Percentiles rank a stretch among this genome's conserved stretches.
Conservation (phyloP, 2,797 vertebrate genomes). For the Podarcis siculus region DNA sequence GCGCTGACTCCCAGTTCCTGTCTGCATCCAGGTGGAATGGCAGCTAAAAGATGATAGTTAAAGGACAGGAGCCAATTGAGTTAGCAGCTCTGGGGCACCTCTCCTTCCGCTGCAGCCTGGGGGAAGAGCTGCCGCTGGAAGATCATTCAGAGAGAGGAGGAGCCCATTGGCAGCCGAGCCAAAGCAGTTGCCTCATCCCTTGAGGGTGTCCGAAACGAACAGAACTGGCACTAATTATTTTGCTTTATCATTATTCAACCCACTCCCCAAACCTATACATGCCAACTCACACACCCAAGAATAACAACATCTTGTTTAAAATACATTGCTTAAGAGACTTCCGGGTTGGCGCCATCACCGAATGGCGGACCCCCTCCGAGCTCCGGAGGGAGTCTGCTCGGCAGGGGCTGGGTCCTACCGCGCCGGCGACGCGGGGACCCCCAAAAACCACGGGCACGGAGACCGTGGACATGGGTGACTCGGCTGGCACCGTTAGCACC, state of each 20-base stretch:
- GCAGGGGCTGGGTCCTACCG: no score
- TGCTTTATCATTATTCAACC: slow-evolving; percentile 18
- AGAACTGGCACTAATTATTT: not conserved
- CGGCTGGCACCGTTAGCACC: no score
- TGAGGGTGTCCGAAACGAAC: not conserved
- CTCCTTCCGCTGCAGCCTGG: not conserved
- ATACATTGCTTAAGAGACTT: not conserved
- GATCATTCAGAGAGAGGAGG: not conserved
- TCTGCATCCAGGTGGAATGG: no score
- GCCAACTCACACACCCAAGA: not conserved
- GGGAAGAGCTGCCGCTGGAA: not conserved
- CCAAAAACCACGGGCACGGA: no score
- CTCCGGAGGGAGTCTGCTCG: no score
- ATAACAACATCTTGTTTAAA: not conserved
- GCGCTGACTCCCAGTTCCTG: no score
- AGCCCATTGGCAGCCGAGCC: not conserved
- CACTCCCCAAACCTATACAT: not conserved
- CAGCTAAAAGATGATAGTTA: no score
- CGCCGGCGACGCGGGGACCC: no score
- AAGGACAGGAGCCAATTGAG: not conserved
- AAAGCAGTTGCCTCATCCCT: not conserved
- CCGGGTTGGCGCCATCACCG: no score
- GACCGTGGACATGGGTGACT: no score
- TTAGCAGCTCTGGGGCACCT: not conserved
- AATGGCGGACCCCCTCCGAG: no score